Percentiles rank a stretch among this genome's conserved stretches.
These are phyloP conservation scores for Heliocidaris erythrogramma DNA, from an alignment of 35 echinoderm and acorn worm species.

Conservation along the genomic window DNA sequence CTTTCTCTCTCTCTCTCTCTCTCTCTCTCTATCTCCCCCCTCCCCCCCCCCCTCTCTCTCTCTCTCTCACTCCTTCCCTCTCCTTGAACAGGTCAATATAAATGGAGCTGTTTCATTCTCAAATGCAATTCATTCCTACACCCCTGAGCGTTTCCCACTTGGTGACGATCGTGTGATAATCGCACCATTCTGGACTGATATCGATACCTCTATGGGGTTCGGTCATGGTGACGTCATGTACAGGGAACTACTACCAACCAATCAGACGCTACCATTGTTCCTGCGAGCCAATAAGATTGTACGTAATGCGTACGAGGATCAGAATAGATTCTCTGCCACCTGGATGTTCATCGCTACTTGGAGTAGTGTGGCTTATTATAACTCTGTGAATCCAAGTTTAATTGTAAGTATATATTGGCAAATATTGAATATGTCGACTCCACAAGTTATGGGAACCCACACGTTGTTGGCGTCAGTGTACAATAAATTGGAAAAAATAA, in stretches of 20 bases:
- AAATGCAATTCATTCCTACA: not conserved
- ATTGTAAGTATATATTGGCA: not conserved
- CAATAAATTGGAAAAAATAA: too few relatives aligned
- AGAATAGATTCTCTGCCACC: not conserved
- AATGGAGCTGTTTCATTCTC: conserved; percentile 42
- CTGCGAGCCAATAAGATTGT: not conserved
- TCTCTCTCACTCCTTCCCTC: not conserved
- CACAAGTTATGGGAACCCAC: too few relatives aligned
- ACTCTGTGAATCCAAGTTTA: not conserved
- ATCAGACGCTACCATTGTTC: not conserved
- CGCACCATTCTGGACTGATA: conserved; percentile 56
- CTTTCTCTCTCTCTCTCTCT: too few relatives aligned
- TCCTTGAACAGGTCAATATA: conserved; percentile 31
- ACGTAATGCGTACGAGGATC: not conserved
- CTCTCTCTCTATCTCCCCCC: too few relatives aligned
- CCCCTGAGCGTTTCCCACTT: not conserved
- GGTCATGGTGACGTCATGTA: conserved; percentile 35
- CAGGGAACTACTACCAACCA: conserved; percentile 18
- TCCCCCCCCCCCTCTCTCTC: too few relatives aligned
- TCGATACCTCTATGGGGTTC: not conserved
- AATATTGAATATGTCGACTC: too few relatives aligned
- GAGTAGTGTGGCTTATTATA: conserved; percentile 35
- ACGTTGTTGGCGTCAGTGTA: too few relatives aligned
- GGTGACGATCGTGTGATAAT: not conserved
- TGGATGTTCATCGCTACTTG: conserved; percentile 55